Percentiles rank a stretch among this genome's conserved stretches.
These are phyloP conservation scores for Drosophila meridiana DNA, from an alignment of 2,888 invertebrate species.

Conservation along the genomic window DNA sequence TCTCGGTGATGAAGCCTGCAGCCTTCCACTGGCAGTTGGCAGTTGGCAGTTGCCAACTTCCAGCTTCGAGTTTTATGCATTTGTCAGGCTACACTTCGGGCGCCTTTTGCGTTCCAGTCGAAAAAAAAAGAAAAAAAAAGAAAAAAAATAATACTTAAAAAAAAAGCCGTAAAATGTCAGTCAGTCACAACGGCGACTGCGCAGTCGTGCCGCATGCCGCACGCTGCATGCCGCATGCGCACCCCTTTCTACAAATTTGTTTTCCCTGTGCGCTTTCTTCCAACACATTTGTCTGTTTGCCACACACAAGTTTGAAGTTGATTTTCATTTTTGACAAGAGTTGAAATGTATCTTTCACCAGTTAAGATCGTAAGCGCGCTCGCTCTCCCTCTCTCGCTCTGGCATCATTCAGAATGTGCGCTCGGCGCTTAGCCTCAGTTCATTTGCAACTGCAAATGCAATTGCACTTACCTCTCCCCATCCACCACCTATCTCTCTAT, in stretches of 20 bases:
- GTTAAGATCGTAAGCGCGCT: constrained; percentile 16
- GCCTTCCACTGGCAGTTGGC: constrained; percentile 29
- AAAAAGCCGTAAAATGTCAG: constrained; percentile 74
- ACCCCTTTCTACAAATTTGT: constrained; percentile 31
- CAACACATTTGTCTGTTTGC: constrained; percentile 76
- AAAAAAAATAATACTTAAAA: constrained; percentile 4
- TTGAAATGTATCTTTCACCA: constrained; percentile 81
- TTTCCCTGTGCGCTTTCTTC: constrained; percentile 70
- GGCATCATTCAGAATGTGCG: constrained; percentile 46
- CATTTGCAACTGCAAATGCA: constrained; percentile 47
- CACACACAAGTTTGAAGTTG: constrained; percentile 62
- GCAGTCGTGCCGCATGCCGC: constrained; percentile 31
- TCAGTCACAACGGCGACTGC: constrained; percentile 72
- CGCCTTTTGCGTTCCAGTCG: constrained; percentile 55
- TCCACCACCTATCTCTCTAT: neutral
- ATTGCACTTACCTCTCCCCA: constrained; percentile 4
- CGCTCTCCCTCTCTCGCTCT: neutral
- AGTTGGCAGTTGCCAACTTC: constrained; percentile 32
- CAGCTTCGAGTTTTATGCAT: constrained; percentile 71
- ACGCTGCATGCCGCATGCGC: constrained; percentile 24
- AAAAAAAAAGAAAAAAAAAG: constrained; percentile 49
- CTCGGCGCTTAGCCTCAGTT: constrained; percentile 24
- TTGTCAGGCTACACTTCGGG: constrained; percentile 79
- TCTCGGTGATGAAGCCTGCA: constrained; percentile 36
- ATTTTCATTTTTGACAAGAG: constrained; percentile 79